These are phyloP conservation scores for Drosophila nr. perissopoda DNA, from an alignment of 2,888 invertebrate species.

Conservation along the genomic window DNA sequence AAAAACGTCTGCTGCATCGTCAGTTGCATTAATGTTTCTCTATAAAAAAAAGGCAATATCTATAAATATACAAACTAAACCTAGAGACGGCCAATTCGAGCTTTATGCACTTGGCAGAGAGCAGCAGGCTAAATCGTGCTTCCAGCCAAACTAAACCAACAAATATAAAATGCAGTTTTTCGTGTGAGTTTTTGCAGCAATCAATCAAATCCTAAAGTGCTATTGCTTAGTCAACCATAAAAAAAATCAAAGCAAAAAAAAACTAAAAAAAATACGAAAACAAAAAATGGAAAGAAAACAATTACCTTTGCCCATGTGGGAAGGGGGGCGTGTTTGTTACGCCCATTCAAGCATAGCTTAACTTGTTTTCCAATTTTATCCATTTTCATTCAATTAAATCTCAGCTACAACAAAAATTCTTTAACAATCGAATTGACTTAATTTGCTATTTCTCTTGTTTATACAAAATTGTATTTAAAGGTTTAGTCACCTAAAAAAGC, in stretches of 20 bases:
- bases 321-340: slow-evolving; percentile 14
- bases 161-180: slow-evolving; percentile 61
- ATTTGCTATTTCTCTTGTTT: slow-evolving; percentile 1
- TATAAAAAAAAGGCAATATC: slow-evolving; percentile 25
- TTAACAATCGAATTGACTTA: slow-evolving; percentile 9
- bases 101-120: slow-evolving; percentile 15
- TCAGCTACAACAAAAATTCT: slow-evolving; percentile 3
- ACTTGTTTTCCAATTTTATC: slow-evolving; percentile 53
- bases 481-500: slow-evolving; percentile 16
- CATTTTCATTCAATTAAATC: slow-evolving; percentile 59
- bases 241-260: slow-evolving; percentile 4
- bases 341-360: slow-evolving; percentile 43
- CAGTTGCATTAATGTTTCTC: slow-evolving; percentile 19
- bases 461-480: slow-evolving; percentile 8
- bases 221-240: slow-evolving; percentile 38
- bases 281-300: slow-evolving; percentile 22
- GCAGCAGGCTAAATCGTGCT: slow-evolving; percentile 6
- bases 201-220: slow-evolving; percentile 10
- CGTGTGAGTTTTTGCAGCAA: slow-evolving; percentile 53
- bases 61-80: background rate
- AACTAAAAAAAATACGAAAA: background rate
- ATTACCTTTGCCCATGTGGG: slow-evolving; percentile 11
- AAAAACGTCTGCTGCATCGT: slow-evolving; percentile 38
- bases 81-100: slow-evolving; percentile 14
- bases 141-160: background rate